Evolutionary conservation across 2,113 vertebrate species (phyloP), one percentile per base, ranked within the genome.

Genomic region (Colinus virginianus): DNA sequence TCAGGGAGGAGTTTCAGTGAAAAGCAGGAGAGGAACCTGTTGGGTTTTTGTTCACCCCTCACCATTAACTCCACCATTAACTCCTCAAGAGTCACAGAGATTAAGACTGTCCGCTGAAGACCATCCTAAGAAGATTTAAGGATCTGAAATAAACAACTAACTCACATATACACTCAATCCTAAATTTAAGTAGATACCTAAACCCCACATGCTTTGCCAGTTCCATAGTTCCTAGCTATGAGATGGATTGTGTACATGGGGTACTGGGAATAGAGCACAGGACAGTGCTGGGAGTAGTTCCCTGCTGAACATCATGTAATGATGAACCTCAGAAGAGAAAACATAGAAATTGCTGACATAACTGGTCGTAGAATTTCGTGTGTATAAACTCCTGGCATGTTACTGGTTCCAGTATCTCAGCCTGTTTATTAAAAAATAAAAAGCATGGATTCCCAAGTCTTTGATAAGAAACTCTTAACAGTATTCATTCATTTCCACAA

Each of bases 361-460:
- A 30, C 1, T 25, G 21, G 15, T 78, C 49, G 36, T 51, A 46
- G 11, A 5, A 58, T 87, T 93, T 78, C 13, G 22, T 6, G 11
- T 48, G 36, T 66, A 75, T 68, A 68, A 88, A 68, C 49, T 84
- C 53, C 36, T 72, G 62, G 18, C 45, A 64, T 16, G 8, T 74
- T 67, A 63, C 8, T 38, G 43, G 59, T 74, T 34, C 79, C 61
- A 22, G 4, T 79, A 68, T 42, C 45, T 11, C 18, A 18, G 25
- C 77, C 66, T 87, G 23, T 87, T 90, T 78, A 34, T 92, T 74
- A 30, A 86, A 71, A 6, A 30, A 80, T 59, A 92, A 34, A 25
- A 88, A 61, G 25, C 18, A 59, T 21, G 84, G 75, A 75, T 62
- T 26, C 26, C 32, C 40, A 28, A 25, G 5, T 56, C 48, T 76